A percentile compares a stretch with the other conserved stretches of the same genome.
phyloP scores from a whole-genome alignment of 2,113 vertebrate genomes.

The Sapajus apella region DNA sequence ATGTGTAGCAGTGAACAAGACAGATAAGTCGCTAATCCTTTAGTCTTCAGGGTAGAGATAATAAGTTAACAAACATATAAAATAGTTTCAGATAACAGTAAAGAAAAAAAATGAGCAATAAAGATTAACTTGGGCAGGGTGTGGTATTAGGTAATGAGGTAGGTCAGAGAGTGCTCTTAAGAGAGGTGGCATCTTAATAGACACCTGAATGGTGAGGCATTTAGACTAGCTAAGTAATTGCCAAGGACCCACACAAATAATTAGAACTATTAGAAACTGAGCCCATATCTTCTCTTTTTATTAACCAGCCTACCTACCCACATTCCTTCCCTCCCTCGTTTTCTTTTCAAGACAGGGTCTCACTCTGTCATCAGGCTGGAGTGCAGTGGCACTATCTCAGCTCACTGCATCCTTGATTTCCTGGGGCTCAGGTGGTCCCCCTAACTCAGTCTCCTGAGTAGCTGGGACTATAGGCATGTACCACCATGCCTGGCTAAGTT shows the following conservation, averaged over 20 bases:
- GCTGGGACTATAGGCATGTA: no score
- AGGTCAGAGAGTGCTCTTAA: neutral
- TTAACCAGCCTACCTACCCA: neutral
- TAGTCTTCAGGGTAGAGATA: conserved; percentile 10
- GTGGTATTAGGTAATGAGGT: neutral
- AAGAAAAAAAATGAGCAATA: conserved; percentile 41
- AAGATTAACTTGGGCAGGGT: neutral
- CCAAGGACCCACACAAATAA: neutral
- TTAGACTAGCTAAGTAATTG: conserved; percentile 30
- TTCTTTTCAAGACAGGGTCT: neutral
- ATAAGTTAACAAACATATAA: neutral
- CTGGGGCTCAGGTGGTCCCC: no score
- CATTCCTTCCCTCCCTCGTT: no score
- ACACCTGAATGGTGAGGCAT: neutral
- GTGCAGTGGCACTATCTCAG: no score
- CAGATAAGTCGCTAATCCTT: neutral
- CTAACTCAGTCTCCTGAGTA: no score
- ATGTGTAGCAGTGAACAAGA: neutral
- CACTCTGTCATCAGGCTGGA: neutral
- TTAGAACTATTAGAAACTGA: conserved; percentile 1
- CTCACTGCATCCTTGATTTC: no score
- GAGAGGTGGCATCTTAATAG: conserved; percentile 32
- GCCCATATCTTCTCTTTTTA: neutral
- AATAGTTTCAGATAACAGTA: conserved; percentile 28
- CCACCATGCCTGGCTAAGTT: no score